These are phyloP conservation scores for Corythornis madagascariensis DNA, from an alignment of 2,113 vertebrate species.

Conservation along the genomic window DNA sequence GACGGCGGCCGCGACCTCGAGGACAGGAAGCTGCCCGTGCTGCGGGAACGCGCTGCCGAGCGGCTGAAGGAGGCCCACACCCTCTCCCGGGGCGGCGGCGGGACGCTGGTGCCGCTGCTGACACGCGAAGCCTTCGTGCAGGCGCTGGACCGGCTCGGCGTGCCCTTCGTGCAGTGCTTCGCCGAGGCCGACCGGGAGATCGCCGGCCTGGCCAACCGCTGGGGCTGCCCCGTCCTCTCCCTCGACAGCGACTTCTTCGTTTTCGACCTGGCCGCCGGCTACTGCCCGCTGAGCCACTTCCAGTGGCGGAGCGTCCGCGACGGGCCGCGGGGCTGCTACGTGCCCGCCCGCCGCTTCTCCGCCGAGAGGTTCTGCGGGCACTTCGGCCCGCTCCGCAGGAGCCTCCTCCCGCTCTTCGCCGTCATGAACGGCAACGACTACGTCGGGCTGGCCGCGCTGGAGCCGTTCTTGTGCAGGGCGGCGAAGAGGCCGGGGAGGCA, in stretches of 20 bases:
- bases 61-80: conserved; percentile 82
- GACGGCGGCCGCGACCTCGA: conserved; percentile 89
- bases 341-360: conserved; percentile 82
- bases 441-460: conserved; percentile 59
- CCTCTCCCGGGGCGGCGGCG: conserved; percentile 74
- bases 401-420: conserved; percentile 88
- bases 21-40: conserved; percentile 86
- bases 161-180: conserved; percentile 87
- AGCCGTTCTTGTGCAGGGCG: conserved; percentile 72
- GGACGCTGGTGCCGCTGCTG: conserved; percentile 84
- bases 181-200: conserved; percentile 92
- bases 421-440: conserved; percentile 90
- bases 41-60: conserved; percentile 80
- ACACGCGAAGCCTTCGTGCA: conserved; percentile 84
- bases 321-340: conserved; percentile 68
- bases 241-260: conserved; percentile 95
- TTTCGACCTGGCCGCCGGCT: conserved; percentile 88
- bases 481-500: conserved; percentile 52
- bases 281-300: conserved; percentile 84
- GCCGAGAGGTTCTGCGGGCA: conserved; percentile 76
- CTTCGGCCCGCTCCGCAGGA: conserved; percentile 76
- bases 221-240: conserved; percentile 89
- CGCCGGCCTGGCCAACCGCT: conserved; percentile 87
- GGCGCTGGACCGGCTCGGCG: conserved; percentile 75
- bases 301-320: conserved; percentile 82